phyloP scores from a whole-genome alignment of 2,113 vertebrate species.

The Malurus alboscapulatus region DNA sequence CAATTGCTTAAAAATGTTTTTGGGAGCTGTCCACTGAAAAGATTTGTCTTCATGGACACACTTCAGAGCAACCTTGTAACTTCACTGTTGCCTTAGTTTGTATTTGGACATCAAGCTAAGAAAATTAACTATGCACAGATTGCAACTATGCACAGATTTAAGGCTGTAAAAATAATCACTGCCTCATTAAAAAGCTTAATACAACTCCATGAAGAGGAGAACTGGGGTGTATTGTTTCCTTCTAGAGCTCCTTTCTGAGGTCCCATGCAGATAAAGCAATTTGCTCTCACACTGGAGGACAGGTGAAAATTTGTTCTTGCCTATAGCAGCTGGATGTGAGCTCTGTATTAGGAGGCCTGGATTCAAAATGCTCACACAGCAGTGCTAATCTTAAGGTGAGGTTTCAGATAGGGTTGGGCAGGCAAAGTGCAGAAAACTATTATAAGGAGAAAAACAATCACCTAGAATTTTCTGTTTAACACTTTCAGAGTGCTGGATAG shows the following conservation, averaged over 20 bases:
- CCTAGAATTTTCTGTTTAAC: not conserved
- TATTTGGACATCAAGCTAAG: not conserved
- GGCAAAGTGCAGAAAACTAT: not conserved
- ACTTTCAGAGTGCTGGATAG: not conserved
- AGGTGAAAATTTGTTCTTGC: conserved; percentile 51
- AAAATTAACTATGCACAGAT: not conserved
- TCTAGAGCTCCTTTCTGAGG: not conserved
- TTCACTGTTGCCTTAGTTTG: not conserved
- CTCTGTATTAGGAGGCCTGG: not conserved
- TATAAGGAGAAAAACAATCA: not conserved
- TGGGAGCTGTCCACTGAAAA: not conserved
- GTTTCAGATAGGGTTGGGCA: not conserved
- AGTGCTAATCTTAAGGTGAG: not conserved
- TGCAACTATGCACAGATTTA: not conserved
- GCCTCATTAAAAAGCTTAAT: not conserved
- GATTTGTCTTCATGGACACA: not conserved
- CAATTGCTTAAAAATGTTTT: not conserved
- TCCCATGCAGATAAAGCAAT: conserved; percentile 39
- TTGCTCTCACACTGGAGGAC: not conserved
- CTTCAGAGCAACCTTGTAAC: not conserved
- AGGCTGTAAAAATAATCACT: not conserved
- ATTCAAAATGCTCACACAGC: not conserved
- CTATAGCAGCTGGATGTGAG: conserved; percentile 32
- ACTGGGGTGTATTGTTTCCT: not conserved
- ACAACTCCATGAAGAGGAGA: not conserved